Percentiles rank a stretch among this genome's conserved stretches.
These are phyloP conservation scores for Tichodroma muraria DNA, from an alignment of 2,113 vertebrate species.

Conservation along the genomic window DNA sequence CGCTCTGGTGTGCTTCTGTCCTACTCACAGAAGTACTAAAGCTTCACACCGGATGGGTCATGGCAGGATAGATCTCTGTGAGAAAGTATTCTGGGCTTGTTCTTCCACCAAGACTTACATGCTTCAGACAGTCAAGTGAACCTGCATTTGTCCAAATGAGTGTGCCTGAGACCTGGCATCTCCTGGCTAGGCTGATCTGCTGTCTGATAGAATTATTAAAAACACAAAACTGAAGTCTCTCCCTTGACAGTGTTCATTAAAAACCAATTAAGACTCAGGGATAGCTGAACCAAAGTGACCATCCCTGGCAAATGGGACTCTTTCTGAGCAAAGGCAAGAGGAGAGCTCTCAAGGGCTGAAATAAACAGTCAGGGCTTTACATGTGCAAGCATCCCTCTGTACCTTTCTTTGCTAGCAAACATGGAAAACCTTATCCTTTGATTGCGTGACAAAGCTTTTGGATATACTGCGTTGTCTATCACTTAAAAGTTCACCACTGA, in stretches of 20 bases:
- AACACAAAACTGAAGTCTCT: not conserved
- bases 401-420: not conserved
- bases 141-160: no score
- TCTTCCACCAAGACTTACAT: not conserved
- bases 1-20: rapidly evolving
- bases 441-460: not conserved
- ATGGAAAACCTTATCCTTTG: not conserved
- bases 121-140: not conserved
- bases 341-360: not conserved
- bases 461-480: not conserved
- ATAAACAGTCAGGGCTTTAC: not conserved
- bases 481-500: not conserved
- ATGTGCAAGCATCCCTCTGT: not conserved
- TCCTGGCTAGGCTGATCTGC: not conserved
- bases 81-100: not conserved
- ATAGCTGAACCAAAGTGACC: not conserved
- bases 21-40: not conserved
- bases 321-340: not conserved
- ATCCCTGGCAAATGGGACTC: not conserved
- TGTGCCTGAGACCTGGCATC: not conserved
- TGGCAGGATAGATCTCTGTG: not conserved
- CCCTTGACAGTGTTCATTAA: not conserved
- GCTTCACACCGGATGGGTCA: not conserved
- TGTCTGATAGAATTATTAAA: not conserved
- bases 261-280: not conserved